A percentile compares a stretch with the other conserved stretches of the same genome.
Evolutionary conservation across 2,113 vertebrate genomes (phyloP).

Genomic region (Coregonus clupeaformis): DNA sequence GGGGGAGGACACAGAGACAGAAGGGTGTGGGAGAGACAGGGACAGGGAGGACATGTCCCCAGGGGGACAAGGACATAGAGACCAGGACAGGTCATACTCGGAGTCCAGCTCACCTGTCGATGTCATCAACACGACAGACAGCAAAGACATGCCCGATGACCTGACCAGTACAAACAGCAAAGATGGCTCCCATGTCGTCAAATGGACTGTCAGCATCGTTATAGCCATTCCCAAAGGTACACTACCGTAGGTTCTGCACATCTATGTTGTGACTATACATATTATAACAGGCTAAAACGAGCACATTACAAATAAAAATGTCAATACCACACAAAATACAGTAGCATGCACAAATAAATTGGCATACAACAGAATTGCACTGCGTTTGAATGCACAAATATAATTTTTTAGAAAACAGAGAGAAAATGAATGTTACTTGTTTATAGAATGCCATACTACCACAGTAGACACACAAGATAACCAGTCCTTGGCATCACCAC

Average conservation of each 20-base stretch:
- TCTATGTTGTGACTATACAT: too few species aligned
- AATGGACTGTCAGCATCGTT: constrained; percentile 70
- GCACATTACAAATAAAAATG: too few species aligned
- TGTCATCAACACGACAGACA: constrained; percentile 7
- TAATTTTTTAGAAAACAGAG: too few species aligned
- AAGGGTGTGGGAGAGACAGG: not conserved
- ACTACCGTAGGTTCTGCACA: not conserved
- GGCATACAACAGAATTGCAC: too few species aligned
- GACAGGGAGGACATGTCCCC: not conserved
- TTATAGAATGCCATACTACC: too few species aligned
- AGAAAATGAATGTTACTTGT: too few species aligned
- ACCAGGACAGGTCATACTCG: constrained; percentile 4
- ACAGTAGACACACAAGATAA: too few species aligned
- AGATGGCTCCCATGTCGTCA: constrained; percentile 59
- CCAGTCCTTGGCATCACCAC: too few species aligned
- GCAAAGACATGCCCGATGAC: constrained; percentile 15
- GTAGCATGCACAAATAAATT: too few species aligned
- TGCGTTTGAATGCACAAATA: too few species aligned
- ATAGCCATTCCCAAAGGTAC: constrained; percentile 73
- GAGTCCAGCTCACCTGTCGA: not conserved
- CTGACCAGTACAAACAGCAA: constrained; percentile 16
- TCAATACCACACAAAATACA: too few species aligned
- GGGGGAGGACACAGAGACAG: not conserved
- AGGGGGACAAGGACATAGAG: not conserved
- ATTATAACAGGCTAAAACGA: too few species aligned